Percentiles rank a stretch among this genome's conserved stretches.
These are phyloP conservation scores for Syrrhaptes paradoxus DNA, from an alignment of 2,113 vertebrate species.

Conservation along the genomic window DNA sequence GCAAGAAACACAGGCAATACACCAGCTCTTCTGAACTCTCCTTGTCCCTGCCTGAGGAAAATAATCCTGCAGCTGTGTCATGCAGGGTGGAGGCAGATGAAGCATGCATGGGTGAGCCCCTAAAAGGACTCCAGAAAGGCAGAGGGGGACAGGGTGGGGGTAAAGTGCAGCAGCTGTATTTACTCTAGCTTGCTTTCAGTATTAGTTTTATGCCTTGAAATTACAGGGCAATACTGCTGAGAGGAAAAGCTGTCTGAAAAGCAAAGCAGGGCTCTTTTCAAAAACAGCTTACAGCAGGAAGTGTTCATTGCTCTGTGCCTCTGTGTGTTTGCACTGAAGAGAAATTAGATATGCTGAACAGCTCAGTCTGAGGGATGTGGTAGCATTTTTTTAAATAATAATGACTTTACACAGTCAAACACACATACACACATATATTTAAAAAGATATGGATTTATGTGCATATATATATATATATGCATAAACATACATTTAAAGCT, in stretches of 20 bases:
- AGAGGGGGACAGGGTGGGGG: background rate
- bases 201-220: constrained; percentile 39
- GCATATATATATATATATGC: no score
- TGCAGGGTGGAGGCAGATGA: background rate
- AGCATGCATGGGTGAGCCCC: background rate
- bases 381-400: background rate
- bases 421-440: background rate
- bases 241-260: background rate
- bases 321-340: background rate
- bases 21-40: background rate
- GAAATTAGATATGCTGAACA: background rate
- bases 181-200: background rate
- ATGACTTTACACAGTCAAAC: background rate
- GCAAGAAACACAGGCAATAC: background rate
- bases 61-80: background rate
- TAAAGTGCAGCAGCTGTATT: background rate
- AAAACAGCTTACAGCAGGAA: constrained; percentile 20
- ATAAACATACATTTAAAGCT: background rate
- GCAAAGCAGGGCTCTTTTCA: background rate
- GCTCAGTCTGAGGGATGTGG: background rate
- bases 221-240: constrained; percentile 10
- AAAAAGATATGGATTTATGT: background rate
- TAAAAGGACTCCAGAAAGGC: background rate
- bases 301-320: constrained; percentile 2
- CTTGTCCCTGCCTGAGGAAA: background rate